phyloP scores from a whole-genome alignment of 2,797 vertebrate species.

The Coracias cyanogaster region DNA sequence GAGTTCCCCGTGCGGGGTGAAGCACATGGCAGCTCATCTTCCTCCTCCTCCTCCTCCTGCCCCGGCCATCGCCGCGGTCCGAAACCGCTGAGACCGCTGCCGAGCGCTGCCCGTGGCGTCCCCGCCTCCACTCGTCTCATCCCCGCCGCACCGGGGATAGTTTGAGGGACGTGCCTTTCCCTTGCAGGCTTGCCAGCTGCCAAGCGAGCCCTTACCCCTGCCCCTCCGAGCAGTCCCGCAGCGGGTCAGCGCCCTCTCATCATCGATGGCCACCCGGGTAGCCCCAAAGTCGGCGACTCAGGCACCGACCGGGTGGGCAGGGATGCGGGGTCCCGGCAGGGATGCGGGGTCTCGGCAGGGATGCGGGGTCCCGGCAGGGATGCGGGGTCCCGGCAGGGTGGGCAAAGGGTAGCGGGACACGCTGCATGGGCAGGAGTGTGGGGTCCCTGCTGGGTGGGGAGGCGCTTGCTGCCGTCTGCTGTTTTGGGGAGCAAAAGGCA shows the following conservation, averaged over 20 bases:
- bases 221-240: background rate
- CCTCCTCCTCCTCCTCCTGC: background rate
- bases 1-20: background rate
- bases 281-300: background rate
- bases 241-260: background rate
- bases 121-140: background rate
- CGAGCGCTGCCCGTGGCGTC: background rate
- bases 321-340: background rate
- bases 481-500: background rate
- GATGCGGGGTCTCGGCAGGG: background rate
- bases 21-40: slow-evolving; percentile 2
- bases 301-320: background rate
- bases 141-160: background rate
- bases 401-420: background rate
- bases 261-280: background rate
- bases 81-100: background rate
- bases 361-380: too few species aligned
- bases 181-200: background rate
- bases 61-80: background rate
- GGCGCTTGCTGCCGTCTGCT: background rate
- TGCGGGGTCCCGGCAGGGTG: background rate
- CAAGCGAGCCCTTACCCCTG: background rate
- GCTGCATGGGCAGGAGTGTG: background rate
- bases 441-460: background rate
- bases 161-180: background rate